A percentile compares a stretch with the other conserved stretches of the same genome.
phyloP scores from a whole-genome alignment of 2,888 invertebrate species.

The Tipula helvola region DNA sequence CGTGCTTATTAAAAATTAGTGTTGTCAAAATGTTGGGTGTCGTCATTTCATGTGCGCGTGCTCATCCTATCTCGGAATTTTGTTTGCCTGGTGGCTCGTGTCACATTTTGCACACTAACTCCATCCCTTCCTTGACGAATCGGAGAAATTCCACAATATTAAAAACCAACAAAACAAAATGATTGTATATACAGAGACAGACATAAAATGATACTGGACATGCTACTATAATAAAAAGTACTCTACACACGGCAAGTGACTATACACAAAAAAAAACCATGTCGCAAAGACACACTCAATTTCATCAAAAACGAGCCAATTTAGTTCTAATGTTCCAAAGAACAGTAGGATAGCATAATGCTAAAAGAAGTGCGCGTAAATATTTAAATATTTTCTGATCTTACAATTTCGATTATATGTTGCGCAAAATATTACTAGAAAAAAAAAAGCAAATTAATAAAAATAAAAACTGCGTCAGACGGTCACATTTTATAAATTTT shows the following conservation, averaged over 20 bases:
- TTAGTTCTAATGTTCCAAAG: conserved; percentile 33
- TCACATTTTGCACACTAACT: conserved; percentile 32
- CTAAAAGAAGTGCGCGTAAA: background rate
- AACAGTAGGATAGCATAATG: conserved; percentile 26
- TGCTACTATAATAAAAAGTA: background rate
- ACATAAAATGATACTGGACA: background rate
- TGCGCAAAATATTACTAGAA: background rate
- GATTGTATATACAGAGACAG: background rate
- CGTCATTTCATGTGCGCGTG: background rate
- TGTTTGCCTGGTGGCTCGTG: conserved; percentile 30
- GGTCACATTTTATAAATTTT: background rate
- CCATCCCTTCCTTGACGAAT: background rate
- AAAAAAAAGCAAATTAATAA: background rate
- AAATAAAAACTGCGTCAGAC: background rate
- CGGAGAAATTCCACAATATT: background rate
- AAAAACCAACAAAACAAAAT: no score
- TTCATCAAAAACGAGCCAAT: conserved; percentile 19
- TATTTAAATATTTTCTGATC: background rate
- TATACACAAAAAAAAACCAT: background rate
- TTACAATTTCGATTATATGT: background rate
- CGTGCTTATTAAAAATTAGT: background rate
- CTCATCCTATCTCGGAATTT: conserved; percentile 12
- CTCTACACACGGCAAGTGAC: background rate
- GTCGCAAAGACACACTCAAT: background rate
- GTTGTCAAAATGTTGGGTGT: background rate